Evolutionary conservation across 2,797 vertebrate genomes (phyloP), one percentile per base, ranked within the genome.

Genomic region (Anas acuta): DNA sequence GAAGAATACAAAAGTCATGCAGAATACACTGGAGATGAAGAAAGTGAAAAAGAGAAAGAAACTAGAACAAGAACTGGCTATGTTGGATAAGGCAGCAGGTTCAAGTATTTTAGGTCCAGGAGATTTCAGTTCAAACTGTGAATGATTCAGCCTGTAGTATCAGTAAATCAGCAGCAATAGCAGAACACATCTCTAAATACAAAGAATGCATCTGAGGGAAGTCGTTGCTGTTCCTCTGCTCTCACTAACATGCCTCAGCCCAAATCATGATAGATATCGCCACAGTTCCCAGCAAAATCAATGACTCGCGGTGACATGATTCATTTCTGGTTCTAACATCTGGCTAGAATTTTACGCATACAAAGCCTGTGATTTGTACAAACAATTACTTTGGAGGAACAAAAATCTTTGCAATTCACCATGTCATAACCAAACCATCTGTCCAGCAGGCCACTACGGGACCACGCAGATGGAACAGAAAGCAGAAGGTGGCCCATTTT

Each of bases 341-440:
- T 97, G 97, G 94, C 97, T 96, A 93, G 93, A 94, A 97, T 98
- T 97, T 97, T 97, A 97, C 92, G 93, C 97, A 97, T 92, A 93
- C 90, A 83, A 97, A 97, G 94, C 87, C 94, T 96, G 65, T 90
- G 96, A 97, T 98, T 97, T 97, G 97, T 96, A 97, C 96, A 95
- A 97, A 97, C 96, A 97, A 97, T 97, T 97, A 96, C 97, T 98
- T 97, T 92, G 85, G 97, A 97, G 95, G 96, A 97, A 97, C 92
- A 97, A 97, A 94, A 97, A 97, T 97, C 96, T 97, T 95, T 97
- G 94, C 97, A 97, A 97, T 97, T 96, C 97, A 97, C 97, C 97
- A 97, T 97, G 94, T 96, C 95, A 92, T 97, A 97, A 97, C 94
- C 94, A 97, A 98, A 97, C 96, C 98, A 97, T 97, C 97, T 98